Evolutionary conservation across 2,888 invertebrate genomes (phyloP), one percentile per base, ranked within the genome.

Genomic region (Drosophila longiperda): DNA sequence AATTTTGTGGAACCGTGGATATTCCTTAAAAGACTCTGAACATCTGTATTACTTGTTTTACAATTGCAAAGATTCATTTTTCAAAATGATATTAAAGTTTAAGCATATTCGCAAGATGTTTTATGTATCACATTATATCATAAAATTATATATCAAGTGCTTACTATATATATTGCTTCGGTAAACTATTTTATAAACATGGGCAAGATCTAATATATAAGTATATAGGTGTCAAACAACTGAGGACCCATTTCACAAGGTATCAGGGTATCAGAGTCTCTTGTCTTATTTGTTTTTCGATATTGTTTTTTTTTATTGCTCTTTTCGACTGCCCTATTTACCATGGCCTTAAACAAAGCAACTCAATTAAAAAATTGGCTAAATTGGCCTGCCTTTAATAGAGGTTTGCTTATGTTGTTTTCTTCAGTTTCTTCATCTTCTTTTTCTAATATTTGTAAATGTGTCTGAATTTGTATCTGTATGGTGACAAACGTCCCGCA

Each of bases 401-500:
- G 32, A 29, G 61, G 71, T 61, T 60, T 74, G 60, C 15, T 53
- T 7, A 45, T 32, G 63, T 32, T 45, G 15, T 32, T 32, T 63
- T 38, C 38, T 32, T 7, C 42, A 20, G 42, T 20, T 42, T 63
- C 32, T 17, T 34, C 40, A 23, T 15, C 26, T 26, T 26, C 34
- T 1, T 63, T 32, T 11, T n/a, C 45, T 23, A 17, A 11, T 36
- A 7, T 63, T 33, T 40, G 23, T 20, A 7, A 26, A 38, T 40
- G 29, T 58, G 11, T 38, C 9, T 33, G 53, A 40, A 5, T 53
- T 20, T 40, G 17, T 57, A 20, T 65, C 8, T 49, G 26, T 63
- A 33, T 65, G 40, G 66, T 54, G 68, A 76, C 83, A 71, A 76
- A 65, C 42, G 67, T 71, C 69, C 73, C 79, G 83, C 87, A 87